Evolutionary conservation across 2,113 vertebrate genomes (phyloP).

Genomic region (Andinoacara biseriatus): DNA sequence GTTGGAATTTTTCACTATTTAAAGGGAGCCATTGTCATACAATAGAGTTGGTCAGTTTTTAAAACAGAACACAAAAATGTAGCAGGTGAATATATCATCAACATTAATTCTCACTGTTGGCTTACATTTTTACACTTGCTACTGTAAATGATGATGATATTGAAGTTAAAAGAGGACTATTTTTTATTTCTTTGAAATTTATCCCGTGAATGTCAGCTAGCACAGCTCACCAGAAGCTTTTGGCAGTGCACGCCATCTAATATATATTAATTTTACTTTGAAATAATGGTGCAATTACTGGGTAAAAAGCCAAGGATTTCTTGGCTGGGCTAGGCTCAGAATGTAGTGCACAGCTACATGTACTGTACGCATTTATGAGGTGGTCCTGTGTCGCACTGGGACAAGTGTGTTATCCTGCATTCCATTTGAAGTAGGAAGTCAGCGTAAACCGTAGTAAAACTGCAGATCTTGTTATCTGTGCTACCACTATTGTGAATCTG

Average conservation of each 20-base stretch:
- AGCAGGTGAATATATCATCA: neutral
- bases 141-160: neutral
- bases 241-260: neutral
- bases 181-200: constrained; percentile 1
- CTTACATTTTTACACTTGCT: too few species aligned
- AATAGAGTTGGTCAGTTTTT: neutral
- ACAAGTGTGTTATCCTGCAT: neutral
- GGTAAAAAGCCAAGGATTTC: fast-evolving
- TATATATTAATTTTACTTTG: neutral
- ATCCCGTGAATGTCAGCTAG: neutral
- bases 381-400: neutral
- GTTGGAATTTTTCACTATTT: neutral
- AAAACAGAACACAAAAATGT: neutral
- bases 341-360: neutral
- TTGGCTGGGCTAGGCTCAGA: neutral
- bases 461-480: neutral
- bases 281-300: neutral
- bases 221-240: neutral
- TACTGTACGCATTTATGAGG: neutral
- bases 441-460: neutral
- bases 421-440: neutral
- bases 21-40: neutral
- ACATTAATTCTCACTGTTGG: neutral
- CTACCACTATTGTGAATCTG: neutral
- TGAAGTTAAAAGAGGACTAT: neutral